A percentile compares a stretch with the other conserved stretches of the same genome.
Conservation (phyloP, 2,888 invertebrate species). For the Electrophaes corylata region DNA sequence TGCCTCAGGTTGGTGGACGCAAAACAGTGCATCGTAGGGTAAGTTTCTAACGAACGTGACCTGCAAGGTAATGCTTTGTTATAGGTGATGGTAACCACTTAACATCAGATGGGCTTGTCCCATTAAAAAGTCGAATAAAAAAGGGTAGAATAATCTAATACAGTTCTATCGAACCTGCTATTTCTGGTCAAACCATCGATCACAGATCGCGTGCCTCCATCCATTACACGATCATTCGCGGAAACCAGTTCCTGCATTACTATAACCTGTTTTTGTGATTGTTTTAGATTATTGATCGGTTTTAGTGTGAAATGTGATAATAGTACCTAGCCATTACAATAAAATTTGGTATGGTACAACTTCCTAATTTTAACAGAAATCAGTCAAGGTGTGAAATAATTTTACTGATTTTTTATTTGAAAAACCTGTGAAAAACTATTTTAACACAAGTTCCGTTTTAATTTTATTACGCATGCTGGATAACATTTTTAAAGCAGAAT, state of each 20-base stretch:
- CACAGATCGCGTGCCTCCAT: slow-evolving; percentile 47
- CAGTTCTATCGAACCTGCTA: not conserved
- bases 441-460: not conserved
- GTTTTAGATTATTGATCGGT: slow-evolving; percentile 30
- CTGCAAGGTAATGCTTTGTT: too few species aligned
- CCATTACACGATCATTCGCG: slow-evolving; percentile 46
- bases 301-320: slow-evolving; percentile 26
- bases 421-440: not conserved
- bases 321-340: slow-evolving; percentile 2
- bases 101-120: too few species aligned
- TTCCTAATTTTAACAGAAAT: slow-evolving; percentile 5
- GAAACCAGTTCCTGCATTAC: slow-evolving; percentile 36
- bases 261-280: slow-evolving; percentile 21
- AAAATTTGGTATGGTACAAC: not conserved
- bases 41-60: too few species aligned
- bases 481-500: too few species aligned
- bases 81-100: too few species aligned
- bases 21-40: too few species aligned
- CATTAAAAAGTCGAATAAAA: too few species aligned
- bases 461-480: not conserved
- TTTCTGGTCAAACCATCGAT: slow-evolving; percentile 38
- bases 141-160: not conserved
- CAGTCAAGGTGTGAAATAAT: not conserved
- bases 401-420: too few species aligned
- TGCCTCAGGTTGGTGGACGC: too few species aligned